A percentile compares a stretch with the other conserved stretches of the same genome.
Conservation (phyloP, 2,888 invertebrate species). For the Minunthozetes semirufus region DNA sequence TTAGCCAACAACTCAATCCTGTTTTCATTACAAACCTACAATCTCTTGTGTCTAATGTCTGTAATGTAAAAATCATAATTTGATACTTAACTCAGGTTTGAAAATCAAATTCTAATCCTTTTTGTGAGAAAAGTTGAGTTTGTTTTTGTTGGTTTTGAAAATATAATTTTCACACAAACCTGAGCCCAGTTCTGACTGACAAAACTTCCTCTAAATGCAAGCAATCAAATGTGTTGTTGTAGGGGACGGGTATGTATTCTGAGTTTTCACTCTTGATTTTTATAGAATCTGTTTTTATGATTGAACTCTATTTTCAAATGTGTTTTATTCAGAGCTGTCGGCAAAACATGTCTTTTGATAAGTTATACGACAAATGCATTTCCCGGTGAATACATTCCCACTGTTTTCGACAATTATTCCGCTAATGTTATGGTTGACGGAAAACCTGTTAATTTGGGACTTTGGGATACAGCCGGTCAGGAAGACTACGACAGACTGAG, state of each 20-base stretch:
- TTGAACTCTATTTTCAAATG: neutral
- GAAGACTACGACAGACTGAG: conserved; percentile 94
- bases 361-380: conserved; percentile 99
- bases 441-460: conserved; percentile 87
- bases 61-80: neutral
- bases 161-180: neutral
- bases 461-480: conserved; percentile 98
- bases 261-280: neutral
- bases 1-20: neutral
- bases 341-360: conserved; percentile 75
- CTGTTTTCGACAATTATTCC: conserved; percentile 97
- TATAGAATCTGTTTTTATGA: neutral
- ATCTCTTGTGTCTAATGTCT: neutral
- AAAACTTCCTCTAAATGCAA: conserved; percentile 65
- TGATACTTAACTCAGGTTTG: neutral
- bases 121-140: no score
- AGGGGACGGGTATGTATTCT: conserved; percentile 67
- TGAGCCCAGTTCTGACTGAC: neutral
- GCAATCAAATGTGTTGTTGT: conserved; percentile 99
- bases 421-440: conserved; percentile 93
- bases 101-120: no score
- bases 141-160: neutral
- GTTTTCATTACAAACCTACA: neutral
- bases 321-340: conserved; percentile 48
- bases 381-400: conserved; percentile 98